These are phyloP conservation scores for Cryptus viduatorius DNA, from an alignment of 2,888 invertebrate genomes.

Conservation along the genomic window DNA sequence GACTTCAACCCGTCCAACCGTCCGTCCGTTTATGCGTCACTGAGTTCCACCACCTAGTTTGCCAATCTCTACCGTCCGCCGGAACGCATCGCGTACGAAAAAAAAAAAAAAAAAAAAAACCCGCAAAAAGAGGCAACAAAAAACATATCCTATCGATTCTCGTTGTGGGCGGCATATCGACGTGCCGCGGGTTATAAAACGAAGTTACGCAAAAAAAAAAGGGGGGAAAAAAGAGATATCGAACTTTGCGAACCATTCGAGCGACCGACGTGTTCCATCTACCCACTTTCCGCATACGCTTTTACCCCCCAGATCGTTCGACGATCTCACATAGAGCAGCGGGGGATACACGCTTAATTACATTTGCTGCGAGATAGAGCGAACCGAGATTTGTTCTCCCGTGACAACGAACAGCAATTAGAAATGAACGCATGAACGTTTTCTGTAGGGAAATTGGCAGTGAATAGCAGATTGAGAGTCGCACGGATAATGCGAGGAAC, in stretches of 20 bases:
- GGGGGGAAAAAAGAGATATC: neutral
- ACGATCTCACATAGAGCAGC: neutral
- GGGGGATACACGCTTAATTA: slow-evolving; percentile 21
- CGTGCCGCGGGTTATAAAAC: slow-evolving; percentile 6
- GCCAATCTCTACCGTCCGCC: neutral
- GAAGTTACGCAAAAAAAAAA: slow-evolving; percentile 3
- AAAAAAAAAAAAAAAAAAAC: neutral
- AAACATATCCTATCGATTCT: slow-evolving; percentile 3
- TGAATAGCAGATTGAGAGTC: neutral
- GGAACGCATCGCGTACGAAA: neutral
- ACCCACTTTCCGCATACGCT: slow-evolving; percentile 2
- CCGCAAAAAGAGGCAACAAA: neutral
- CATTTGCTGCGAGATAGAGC: slow-evolving; percentile 21
- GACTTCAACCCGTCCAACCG: neutral
- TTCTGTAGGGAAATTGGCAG: neutral
- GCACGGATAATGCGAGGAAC: slow-evolving; percentile 1
- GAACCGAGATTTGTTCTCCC: neutral
- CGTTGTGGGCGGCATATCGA: neutral
- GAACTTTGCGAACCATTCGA: neutral
- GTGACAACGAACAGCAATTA: slow-evolving; percentile 22
- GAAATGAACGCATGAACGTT: slow-evolving; percentile 7
- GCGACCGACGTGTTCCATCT: neutral
- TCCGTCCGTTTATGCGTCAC: neutral
- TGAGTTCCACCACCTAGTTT: neutral
- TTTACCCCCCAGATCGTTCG: neutral